Evolutionary conservation across 35 echinoderm and acorn worm genomes (phyloP), one percentile per base, ranked within the genome.

Genomic region (Strongylocentrotus purpuratus): DNA sequence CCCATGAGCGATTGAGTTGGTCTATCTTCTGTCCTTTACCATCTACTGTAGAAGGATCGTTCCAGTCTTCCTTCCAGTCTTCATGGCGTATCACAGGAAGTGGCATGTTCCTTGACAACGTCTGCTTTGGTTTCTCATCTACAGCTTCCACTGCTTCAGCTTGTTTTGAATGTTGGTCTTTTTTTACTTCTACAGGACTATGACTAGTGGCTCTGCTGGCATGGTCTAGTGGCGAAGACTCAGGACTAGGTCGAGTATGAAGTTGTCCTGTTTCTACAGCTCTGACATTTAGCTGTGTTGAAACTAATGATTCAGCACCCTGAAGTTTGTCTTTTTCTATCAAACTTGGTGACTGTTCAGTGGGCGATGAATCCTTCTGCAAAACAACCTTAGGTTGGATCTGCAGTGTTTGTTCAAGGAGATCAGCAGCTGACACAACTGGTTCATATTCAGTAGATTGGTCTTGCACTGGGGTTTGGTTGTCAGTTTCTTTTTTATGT

Each of bases 1-100:
- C 95, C 95, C 95, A 97, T 94, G 96, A 95, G 25, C 88, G 95
- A 78, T 97, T 97, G 86, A 97, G 96, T 65, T 97, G 90, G 45
- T 95, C 96, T 94, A 97, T 95, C 94, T 95, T 97, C 95, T 97
- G 91, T 86, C 58, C 96, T 87, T 95, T 55, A 85, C 55, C 86
- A 55, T 96, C 65, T 78, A 18, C 7, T 78, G 65, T n/a, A 78
- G 65, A 78, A 78, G 65, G 65, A 78, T 78, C 65, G 2, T 78
- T 78, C 65, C 18, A 22, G 28, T n/a, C 22, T 78, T 18, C 25
- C 65, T 5, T 78, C 22, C 18, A 78, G 65, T n/a, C 65, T n/a
- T 78, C 65, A 78, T 78, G 65, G 25, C 22, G 2, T 78, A 78
- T 78, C 4, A 93, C 46, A 50, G 91, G 91, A 22, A 93, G 31